Conservation (phyloP, 1,140 invertebrate species). For the Drusus annulatus region DNA sequence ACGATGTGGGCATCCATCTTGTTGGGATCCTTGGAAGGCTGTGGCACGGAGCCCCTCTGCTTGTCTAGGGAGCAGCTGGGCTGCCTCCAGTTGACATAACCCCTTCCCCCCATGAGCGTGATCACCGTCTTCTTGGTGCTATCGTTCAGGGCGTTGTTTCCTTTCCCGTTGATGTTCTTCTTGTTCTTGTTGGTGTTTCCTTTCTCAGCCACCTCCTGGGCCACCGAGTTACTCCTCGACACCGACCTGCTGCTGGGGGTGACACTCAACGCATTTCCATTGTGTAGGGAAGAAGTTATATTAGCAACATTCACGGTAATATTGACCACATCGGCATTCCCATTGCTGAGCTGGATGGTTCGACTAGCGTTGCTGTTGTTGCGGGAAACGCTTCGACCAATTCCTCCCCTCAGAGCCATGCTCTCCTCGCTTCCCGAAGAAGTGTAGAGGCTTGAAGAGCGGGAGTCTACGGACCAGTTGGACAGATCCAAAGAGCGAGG, state of each 20-base stretch:
- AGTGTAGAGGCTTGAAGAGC: slow-evolving; percentile 85
- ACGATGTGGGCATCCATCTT: slow-evolving; percentile 89
- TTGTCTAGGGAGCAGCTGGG: slow-evolving; percentile 73
- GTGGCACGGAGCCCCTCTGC: slow-evolving; percentile 65
- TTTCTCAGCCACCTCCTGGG: slow-evolving; percentile 45
- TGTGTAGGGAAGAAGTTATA: slow-evolving; percentile 51
- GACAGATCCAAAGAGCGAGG: slow-evolving; percentile 87
- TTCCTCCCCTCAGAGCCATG: slow-evolving; percentile 76
- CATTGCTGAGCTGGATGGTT: slow-evolving; percentile 67
- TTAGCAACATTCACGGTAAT: slow-evolving; percentile 56
- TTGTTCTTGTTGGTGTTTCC: slow-evolving; percentile 58
- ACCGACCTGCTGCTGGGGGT: slow-evolving; percentile 62
- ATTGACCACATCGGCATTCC: slow-evolving; percentile 59
- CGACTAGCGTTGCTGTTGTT: slow-evolving; percentile 82
- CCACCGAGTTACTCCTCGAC: slow-evolving; percentile 64
- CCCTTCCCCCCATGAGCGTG: slow-evolving; percentile 88
- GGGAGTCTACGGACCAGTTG: slow-evolving; percentile 90
- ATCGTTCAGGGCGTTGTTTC: slow-evolving; percentile 62
- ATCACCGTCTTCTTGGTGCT: slow-evolving; percentile 80
- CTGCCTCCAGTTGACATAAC: slow-evolving; percentile 88
- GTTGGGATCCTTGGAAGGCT: slow-evolving; percentile 75
- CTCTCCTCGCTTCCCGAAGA: slow-evolving; percentile 88
- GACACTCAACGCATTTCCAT: slow-evolving; percentile 60
- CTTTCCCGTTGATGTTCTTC: slow-evolving; percentile 59
- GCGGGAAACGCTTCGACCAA: slow-evolving; percentile 75